These are phyloP conservation scores for Botia almorhae DNA, from an alignment of 2,797 vertebrate genomes.

Conservation along the genomic window DNA sequence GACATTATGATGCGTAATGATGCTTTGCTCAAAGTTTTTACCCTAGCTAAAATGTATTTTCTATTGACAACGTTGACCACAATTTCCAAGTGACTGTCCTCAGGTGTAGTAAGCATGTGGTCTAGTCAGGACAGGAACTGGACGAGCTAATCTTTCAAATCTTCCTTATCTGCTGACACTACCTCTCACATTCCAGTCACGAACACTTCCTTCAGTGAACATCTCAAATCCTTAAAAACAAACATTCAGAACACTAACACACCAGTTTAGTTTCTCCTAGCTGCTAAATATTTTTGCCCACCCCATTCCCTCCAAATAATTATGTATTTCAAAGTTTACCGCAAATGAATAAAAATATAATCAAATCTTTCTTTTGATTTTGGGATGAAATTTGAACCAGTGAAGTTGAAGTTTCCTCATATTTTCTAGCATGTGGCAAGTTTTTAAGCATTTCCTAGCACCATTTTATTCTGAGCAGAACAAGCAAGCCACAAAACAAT, in stretches of 20 bases:
- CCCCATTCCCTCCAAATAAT: background rate
- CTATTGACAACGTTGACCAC: background rate
- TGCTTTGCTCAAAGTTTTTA: background rate
- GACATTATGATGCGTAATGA: background rate
- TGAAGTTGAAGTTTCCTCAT: background rate
- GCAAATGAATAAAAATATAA: background rate
- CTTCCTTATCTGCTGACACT: constrained; percentile 30
- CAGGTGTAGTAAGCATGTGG: background rate
- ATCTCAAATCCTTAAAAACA: background rate
- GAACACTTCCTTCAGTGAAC: constrained; percentile 19
- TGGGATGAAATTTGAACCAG: background rate
- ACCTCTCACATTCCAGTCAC: constrained; percentile 48
- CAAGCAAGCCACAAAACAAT: background rate
- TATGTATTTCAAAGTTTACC: background rate
- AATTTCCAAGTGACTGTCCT: background rate
- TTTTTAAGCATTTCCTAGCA: too few species aligned
- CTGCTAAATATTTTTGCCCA: background rate
- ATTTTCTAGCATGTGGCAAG: too few species aligned
- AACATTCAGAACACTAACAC: background rate
- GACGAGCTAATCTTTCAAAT: constrained; percentile 28
- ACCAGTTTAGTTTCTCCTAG: background rate
- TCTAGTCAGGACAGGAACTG: constrained; percentile 26
- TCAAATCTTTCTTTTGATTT: background rate
- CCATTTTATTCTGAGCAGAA: too few species aligned
- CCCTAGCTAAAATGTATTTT: background rate